Base-by-base conservation (phyloP, 2,888 invertebrate species). In the Agrochola lota region DNA sequence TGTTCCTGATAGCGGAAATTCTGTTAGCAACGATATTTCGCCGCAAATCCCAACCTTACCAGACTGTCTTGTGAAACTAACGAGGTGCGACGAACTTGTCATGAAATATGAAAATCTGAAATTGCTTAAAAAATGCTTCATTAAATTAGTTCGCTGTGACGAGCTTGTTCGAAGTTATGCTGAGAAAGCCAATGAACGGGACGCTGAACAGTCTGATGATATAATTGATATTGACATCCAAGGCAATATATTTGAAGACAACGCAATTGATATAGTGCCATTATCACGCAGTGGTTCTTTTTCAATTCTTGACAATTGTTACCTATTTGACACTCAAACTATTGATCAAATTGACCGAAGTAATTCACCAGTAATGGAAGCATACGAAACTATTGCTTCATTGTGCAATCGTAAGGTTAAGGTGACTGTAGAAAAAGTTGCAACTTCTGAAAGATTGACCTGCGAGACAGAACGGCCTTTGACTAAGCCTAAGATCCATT, bases 281-380 rank as follows among this genome's bases (percentile, higher is more conserved):
- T 68, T 89, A 67, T 81, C 80, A 9, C 88, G 89, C n/a, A 71
- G 83, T 63, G 87, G 74, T 43, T 89, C 88, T 15, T 85, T 81
- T 72, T 88, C 88, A 8, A 88, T 89, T 66, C 81, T 88, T 46
- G 72, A 83, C 40, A 75, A 87, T 62, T 87, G 55, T n/a, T 72
- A 68, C 2, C 6, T 70, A n/a, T 74, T 82, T 35, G 77, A 78
- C 15, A 74, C 82, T 73, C 59, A 68, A 49, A 17, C n/a, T 20
- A 35, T 35, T 49, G 57, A 67, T 49, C 52, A 75, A 57, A 68
- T 43, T 66, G 76, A 30, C 7, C 73, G 77, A 59, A 90, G 85
- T 77, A 92, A 81, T 81, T 94, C 94, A 23, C 94, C 95, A 20
- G 94, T 94, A 5, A 93, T 94, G 86, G 91, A 92, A 77, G 87